Evolutionary conservation across 2,888 invertebrate species (phyloP).

Genomic region (Aspidiotus rigidus): DNA sequence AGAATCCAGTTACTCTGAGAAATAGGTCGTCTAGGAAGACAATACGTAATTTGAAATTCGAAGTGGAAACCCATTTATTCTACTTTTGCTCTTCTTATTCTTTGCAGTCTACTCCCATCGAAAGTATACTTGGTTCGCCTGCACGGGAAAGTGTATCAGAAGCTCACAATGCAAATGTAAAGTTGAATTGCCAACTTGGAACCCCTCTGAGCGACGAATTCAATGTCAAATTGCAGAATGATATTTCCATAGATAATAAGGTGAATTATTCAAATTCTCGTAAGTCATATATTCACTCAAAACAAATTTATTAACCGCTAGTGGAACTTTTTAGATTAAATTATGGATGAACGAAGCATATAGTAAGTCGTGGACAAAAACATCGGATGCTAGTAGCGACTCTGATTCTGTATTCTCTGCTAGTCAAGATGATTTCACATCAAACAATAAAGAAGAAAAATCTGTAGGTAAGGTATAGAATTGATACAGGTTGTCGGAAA

Average conservation of each 20-base stretch:
- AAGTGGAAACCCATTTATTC: no score
- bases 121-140: constrained; percentile 11
- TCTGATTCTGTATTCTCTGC: constrained; percentile 45
- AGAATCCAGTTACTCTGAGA: no score
- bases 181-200: not conserved
- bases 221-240: not conserved
- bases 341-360: constrained; percentile 42
- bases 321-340: constrained; percentile 39
- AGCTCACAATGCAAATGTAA: constrained; percentile 3
- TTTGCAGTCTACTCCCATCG: constrained; percentile 24
- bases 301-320: not conserved
- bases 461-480: not conserved
- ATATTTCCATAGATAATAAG: constrained; percentile 25
- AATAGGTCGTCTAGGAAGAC: no score
- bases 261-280: constrained; percentile 2
- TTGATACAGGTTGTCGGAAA: no score
- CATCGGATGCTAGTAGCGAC: constrained; percentile 40
- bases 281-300: no score
- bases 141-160: not conserved
- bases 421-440: constrained; percentile 38
- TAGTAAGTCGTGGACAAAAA: constrained; percentile 37
- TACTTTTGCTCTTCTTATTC: no score
- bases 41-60: no score
- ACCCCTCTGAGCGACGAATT: not conserved
- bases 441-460: not conserved